A percentile compares a stretch with the other conserved stretches of the same genome.
Evolutionary conservation across 92 coral and sea anemone genomes (phyloP).

Genomic region (Umimayanthus kanabou): DNA sequence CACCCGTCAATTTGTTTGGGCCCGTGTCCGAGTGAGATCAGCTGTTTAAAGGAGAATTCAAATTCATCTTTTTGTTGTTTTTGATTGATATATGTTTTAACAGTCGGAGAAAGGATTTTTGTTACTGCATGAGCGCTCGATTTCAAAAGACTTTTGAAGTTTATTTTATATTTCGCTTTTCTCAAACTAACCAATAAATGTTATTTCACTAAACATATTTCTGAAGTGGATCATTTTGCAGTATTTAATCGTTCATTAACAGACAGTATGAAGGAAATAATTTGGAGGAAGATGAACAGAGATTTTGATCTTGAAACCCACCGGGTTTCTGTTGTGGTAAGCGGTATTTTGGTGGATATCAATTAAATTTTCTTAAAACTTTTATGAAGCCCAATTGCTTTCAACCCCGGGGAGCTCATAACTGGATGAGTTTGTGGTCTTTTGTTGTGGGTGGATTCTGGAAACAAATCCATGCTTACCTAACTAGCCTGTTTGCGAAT

Average conservation of each 20-base stretch:
- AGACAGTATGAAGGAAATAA: neutral
- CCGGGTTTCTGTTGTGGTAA: neutral
- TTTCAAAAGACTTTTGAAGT: neutral
- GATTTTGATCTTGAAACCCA: neutral
- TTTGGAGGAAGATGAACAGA: neutral
- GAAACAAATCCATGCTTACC: neutral
- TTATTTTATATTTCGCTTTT: neutral
- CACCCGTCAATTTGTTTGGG: constrained; percentile 1
- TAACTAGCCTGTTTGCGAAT: neutral
- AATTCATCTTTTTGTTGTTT: neutral
- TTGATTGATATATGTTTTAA: neutral
- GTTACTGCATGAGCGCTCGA: neutral
- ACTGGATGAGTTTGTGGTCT: neutral
- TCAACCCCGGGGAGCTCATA: neutral
- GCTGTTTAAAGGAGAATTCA: neutral
- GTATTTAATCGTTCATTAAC: too few relatives aligned
- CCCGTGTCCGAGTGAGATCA: neutral
- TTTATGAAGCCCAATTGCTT: neutral
- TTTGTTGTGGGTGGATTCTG: neutral
- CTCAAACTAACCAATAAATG: neutral
- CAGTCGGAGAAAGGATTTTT: neutral
- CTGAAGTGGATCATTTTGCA: neutral
- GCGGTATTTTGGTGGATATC: neutral
- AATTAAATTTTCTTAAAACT: neutral
- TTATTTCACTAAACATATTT: neutral